Percentiles rank a stretch among this genome's conserved stretches.
These are phyloP conservation scores for Macroramphosus scolopax DNA, from an alignment of 2,797 vertebrate species.

Conservation along the genomic window DNA sequence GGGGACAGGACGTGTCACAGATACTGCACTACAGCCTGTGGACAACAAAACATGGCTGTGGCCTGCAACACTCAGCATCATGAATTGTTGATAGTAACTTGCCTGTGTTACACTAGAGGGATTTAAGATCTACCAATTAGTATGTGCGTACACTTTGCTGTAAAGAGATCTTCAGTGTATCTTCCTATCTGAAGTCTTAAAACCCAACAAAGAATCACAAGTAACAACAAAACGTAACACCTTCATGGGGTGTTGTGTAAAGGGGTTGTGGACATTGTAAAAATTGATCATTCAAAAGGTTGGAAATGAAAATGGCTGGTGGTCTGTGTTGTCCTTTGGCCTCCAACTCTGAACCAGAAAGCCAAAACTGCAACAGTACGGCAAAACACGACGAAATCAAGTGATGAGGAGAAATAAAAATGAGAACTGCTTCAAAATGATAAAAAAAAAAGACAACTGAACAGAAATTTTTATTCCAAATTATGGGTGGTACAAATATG, in stretches of 20 bases:
- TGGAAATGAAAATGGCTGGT: not conserved
- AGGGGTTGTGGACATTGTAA: not conserved
- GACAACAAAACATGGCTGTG: conserved; percentile 10
- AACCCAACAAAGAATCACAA: too few species aligned
- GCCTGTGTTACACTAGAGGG: not conserved
- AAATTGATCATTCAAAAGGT: not conserved
- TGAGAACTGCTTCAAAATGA: conserved; percentile 19
- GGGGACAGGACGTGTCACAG: conserved; percentile 23
- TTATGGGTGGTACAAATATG: conserved; percentile 68
- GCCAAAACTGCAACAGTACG: not conserved
- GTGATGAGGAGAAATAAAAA: not conserved
- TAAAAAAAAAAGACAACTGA: conserved; percentile 45
- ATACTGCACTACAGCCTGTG: conserved; percentile 22
- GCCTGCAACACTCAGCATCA: conserved; percentile 1
- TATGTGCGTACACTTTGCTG: too few species aligned
- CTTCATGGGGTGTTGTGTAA: not conserved
- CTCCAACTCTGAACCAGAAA: not conserved
- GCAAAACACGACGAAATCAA: not conserved
- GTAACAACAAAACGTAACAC: too few species aligned
- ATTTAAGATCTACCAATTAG: too few species aligned
- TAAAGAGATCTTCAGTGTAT: too few species aligned
- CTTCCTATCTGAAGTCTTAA: too few species aligned
- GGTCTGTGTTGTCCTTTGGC: not conserved
- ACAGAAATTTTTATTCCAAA: conserved; percentile 72
- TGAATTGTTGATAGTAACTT: not conserved